phyloP scores from a whole-genome alignment of 2,888 invertebrate genomes.

The Thelaira solivaga region DNA sequence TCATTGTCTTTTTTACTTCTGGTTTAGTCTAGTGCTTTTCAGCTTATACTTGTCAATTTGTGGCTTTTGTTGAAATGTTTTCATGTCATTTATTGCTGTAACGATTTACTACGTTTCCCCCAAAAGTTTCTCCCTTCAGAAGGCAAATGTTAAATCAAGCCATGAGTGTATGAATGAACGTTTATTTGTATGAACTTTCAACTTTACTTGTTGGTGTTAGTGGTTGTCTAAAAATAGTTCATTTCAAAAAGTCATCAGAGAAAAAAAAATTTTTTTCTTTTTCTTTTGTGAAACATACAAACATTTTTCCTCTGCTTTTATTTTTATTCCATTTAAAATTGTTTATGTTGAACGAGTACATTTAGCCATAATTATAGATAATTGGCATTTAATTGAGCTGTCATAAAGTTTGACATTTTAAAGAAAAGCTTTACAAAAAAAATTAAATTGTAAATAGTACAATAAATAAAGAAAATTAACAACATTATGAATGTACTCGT shows the following conservation, averaged over 20 bases:
- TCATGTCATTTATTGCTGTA: slow-evolving; percentile 53
- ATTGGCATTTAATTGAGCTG: slow-evolving; percentile 66
- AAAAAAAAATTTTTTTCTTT: background rate
- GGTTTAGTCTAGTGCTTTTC: slow-evolving; percentile 37
- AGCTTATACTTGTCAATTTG: slow-evolving; percentile 68
- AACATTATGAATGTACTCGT: background rate
- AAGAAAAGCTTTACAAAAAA: slow-evolving; percentile 21
- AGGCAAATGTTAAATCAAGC: background rate
- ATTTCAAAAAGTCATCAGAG: slow-evolving; percentile 2
- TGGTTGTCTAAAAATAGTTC: background rate
- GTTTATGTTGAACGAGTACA: slow-evolving; percentile 7
- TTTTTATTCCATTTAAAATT: slow-evolving; percentile 25
- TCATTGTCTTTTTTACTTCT: background rate
- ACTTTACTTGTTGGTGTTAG: slow-evolving; percentile 18
- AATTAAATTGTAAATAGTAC: background rate
- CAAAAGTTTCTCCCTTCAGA: background rate
- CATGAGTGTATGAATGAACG: background rate
- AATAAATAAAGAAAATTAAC: slow-evolving; percentile 12
- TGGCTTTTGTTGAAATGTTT: slow-evolving; percentile 65
- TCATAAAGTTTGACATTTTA: slow-evolving; percentile 62
- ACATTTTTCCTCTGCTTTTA: background rate
- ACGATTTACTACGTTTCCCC: slow-evolving; percentile 4
- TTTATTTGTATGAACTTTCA: slow-evolving; percentile 15
- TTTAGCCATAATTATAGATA: slow-evolving; percentile 63
- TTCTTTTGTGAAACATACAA: slow-evolving; percentile 9